These are phyloP conservation scores for Bufotes viridis DNA, from an alignment of 2,797 vertebrate genomes.

Conservation along the genomic window DNA sequence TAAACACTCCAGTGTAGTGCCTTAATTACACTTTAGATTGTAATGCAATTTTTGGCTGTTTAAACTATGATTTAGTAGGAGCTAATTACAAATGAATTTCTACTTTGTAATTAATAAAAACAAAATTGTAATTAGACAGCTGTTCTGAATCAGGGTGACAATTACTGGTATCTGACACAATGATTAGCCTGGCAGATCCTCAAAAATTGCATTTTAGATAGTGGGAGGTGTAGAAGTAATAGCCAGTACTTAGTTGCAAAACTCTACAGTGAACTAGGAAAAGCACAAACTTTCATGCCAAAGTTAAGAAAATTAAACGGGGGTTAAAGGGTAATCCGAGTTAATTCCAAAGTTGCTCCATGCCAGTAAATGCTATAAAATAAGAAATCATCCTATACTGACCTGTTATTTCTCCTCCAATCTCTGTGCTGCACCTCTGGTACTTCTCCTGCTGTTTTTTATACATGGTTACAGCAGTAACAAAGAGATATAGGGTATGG, in stretches of 20 bases:
- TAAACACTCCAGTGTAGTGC: slow-evolving; percentile 97
- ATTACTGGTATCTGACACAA: slow-evolving; percentile 81
- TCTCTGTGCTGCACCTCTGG: no score
- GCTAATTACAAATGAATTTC: slow-evolving; percentile 98
- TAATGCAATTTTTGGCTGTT: slow-evolving; percentile 88
- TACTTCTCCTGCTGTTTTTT: no score
- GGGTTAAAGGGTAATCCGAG: no score
- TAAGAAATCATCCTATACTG: no score
- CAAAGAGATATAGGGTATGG: no score
- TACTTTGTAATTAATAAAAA: slow-evolving; percentile 95
- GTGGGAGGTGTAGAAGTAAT: slow-evolving; percentile 33
- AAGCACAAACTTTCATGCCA: neutral
- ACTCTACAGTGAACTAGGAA: slow-evolving; percentile 30
- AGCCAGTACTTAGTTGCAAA: slow-evolving; percentile 41
- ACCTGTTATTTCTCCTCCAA: no score
- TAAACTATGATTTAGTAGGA: slow-evolving; percentile 92
- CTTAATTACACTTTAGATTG: slow-evolving; percentile 94
- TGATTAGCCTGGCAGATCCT: slow-evolving; percentile 78
- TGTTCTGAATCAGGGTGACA: slow-evolving; percentile 83
- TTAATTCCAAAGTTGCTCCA: no score
- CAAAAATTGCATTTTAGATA: slow-evolving; percentile 65
- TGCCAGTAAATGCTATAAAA: no score
- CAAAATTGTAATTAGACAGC: slow-evolving; percentile 96
- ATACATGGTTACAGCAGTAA: no score
- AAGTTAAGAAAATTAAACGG: neutral